Evolutionary conservation across 2,113 vertebrate species (phyloP), one percentile per base, ranked within the genome.

Genomic region (Indicator indicator): DNA sequence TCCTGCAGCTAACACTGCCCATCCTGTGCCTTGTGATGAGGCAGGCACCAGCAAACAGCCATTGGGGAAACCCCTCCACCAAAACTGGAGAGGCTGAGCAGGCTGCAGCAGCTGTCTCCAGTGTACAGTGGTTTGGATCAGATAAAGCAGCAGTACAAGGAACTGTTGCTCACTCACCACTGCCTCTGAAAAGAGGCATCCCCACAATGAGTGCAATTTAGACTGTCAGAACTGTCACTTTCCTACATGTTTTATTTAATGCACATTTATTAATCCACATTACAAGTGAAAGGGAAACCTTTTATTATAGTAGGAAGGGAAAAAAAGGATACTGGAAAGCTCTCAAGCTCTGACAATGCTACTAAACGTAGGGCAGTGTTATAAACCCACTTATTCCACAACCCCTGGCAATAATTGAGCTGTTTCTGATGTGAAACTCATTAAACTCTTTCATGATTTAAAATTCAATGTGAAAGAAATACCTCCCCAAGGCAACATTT

Each of bases 251-350:
- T 89, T 94, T 60, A 91, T 67, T 89, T 83, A 91, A 91, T 33
- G 48, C 42, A 77, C 38, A 42, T 74, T 59, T 95, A 91, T 97
- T 97, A 95, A 91, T 81, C 68, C 64, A 89, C 42, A 50, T 83
- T 88, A 93, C 79, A 52, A 73, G 24, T 36, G 44, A 83, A 85
- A 40, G 13, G 77, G 63, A 93, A 89, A 58, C 6, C 33, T 89
- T 89, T 73, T 73, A 9, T 73, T 64, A 52, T 1, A 76, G 11
- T 6, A 26, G 24, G 62, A 70, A 72, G 23, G 23, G 62, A 55
- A 79, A 28, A n/a, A 89, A 91, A 16, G 26, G 26, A 69, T 42
- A 55, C 32, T n/a, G 36, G 21, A 44, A 94, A 46, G 26, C 5
- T 83, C 83, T 80, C 56, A 86, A 84, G 54, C 28, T 85, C 33